Base-by-base conservation (phyloP, 2,113 vertebrate species). In the Pyxicephalus adspersus region DNA sequence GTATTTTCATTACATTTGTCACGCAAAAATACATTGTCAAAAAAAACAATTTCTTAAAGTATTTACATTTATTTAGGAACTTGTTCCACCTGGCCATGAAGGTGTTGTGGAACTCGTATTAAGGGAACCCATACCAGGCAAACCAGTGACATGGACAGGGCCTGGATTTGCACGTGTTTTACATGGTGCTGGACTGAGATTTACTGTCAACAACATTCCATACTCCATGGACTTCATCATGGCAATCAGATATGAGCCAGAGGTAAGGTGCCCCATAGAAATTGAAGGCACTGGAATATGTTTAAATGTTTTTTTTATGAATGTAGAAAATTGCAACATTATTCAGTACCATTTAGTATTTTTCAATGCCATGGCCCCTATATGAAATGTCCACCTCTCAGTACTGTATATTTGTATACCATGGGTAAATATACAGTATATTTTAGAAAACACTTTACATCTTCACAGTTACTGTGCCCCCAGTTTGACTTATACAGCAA, bases 121-220 rank as follows among this genome's bases (percentile, higher is more conserved):
- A 31, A 85, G 85, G 76, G 88, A 93, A 80, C 89, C 87, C 1
- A 70, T 74, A 0, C 23, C 86, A 0, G 87, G 84, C 9, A 88
- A 68, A 3, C 84, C 89, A 0, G n/a, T 90, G 52, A 92, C 90
- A 0, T 96, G 95, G 95, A 96, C 94, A 0, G 95, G 95, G 13
- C 87, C 87, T 0, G 95, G 95, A 81, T 94, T 97, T 0, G 90
- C 93, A 51, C 87, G 89, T 0, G 84, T 95, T 34, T 85, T 88
- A n/a, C 88, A 92, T 0, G 90, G 94, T 25, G 86, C 89, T 1
- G 93, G 94, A 28, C 92, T 98, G 65, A 90, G 91, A 84, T 97
- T 98, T 86, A 84, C 84, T 0, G 84, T 95, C 68, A 87, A 74
- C 84, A 94, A 95, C 9, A 45, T 96, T 45, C 93, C 93, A 0